Evolutionary conservation across 2,797 vertebrate genomes (phyloP).

Genomic region (Coluber constrictor): DNA sequence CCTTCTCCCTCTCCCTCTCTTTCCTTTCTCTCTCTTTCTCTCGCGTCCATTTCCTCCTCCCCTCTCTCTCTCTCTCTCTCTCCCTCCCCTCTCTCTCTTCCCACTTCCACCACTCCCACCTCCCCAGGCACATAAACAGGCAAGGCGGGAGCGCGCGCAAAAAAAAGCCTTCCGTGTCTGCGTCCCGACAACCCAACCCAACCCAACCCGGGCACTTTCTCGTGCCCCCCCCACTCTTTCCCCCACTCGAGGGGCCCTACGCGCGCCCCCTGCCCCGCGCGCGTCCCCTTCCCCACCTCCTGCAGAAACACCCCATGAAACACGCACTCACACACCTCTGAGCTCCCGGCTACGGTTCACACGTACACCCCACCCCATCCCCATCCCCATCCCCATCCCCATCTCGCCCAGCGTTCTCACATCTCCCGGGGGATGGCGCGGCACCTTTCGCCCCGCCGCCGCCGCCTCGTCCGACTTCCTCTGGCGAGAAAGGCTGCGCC

Average conservation of each 20-base stretch:
- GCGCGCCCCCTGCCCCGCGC: neutral
- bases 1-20: too few species aligned
- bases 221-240: neutral
- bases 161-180: neutral
- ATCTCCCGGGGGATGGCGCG: neutral
- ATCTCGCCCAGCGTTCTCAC: neutral
- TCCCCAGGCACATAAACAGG: neutral
- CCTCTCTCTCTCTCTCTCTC: neutral
- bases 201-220: neutral
- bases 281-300: too few species aligned
- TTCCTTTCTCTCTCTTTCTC: neutral
- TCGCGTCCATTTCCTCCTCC: conserved; percentile 4
- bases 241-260: neutral
- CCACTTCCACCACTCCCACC: conserved; percentile 8
- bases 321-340: neutral
- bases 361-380: neutral
- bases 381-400: neutral
- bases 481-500: neutral
- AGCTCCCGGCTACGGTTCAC: neutral
- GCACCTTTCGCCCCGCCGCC: neutral
- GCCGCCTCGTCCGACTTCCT: neutral
- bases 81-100: neutral
- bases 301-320: neutral
- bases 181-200: neutral
- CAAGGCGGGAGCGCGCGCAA: neutral